Evolutionary conservation across 2,888 invertebrate species (phyloP).

Genomic region (Alloscopus bannaensis): DNA sequence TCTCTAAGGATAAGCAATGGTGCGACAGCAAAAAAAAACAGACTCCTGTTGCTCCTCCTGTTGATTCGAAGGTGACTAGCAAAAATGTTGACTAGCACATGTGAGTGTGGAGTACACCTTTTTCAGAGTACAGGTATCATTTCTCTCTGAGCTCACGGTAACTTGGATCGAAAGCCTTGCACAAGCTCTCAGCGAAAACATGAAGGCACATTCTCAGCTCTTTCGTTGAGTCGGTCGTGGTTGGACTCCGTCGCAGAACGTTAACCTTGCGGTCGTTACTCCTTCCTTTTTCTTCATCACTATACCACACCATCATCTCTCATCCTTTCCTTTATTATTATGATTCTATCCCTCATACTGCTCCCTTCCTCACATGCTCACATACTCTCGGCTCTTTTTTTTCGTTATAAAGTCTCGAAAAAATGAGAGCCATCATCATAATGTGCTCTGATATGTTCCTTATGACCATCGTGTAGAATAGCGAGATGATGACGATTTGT

Average conservation of each 20-base stretch:
- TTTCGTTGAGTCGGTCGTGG: conserved; percentile 54
- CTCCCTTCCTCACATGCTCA: neutral
- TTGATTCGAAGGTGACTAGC: conserved; percentile 27
- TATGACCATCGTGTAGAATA: too few species aligned
- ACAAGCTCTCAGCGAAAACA: neutral
- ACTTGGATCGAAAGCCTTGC: neutral
- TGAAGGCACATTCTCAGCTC: neutral
- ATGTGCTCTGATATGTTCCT: too few species aligned
- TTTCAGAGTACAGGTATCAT: neutral
- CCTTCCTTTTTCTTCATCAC: conserved; percentile 60
- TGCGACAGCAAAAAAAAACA: too few species aligned
- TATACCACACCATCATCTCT: neutral
- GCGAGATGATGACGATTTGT: conserved; percentile 5
- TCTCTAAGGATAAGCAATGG: too few species aligned
- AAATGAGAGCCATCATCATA: conserved; percentile 7
- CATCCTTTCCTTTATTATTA: conserved; percentile 19
- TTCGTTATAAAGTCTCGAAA: neutral
- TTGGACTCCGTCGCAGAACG: conserved; percentile 66
- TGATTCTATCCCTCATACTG: neutral
- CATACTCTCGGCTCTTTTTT: conserved; percentile 4
- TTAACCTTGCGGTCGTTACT: conserved; percentile 70
- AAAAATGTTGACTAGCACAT: conserved; percentile 21
- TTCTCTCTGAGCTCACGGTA: neutral
- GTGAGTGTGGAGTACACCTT: neutral
- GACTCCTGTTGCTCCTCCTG: neutral